Evolutionary conservation across 2,888 invertebrate species (phyloP), one percentile per base, ranked within the genome.

Genomic region (Sturmia bella): DNA sequence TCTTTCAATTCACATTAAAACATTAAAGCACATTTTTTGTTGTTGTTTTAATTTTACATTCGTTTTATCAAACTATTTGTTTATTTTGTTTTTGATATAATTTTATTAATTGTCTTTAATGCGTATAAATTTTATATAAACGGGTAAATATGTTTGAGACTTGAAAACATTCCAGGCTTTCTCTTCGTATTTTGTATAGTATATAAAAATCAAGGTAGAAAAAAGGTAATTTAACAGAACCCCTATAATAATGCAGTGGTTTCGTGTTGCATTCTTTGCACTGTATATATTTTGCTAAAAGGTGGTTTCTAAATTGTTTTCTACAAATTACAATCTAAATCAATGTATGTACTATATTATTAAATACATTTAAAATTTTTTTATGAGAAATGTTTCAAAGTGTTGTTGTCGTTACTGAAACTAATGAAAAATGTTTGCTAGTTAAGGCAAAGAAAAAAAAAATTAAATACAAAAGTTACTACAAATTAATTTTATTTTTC

Each of bases 81-180:
- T 54, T 15, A 15, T 52, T 70, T 66, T 21, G 12, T 52, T 70
- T 48, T 56, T 15, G 57, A 73, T 57, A 75, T 84, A 39, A 77
- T 64, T 66, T 61, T 59, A 73, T 70, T 48, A n/a, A 39, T 77
- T 76, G 74, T 78, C 64, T 85, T 78, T 66, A 73, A 84, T 79
- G 75, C 75, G 81, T 79, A 82, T 84, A 82, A 78, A 82, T 78
- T 75, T 76, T 66, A 41, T 82, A 82, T 82, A 82, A 82, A 82
- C 70, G 70, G 69, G 56, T 78, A 78, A 78, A 82, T 78, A 74
- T 81, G 17, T 63, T 52, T 80, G 27, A 64, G 19, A n/a, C 27
- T 39, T 21, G 24, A 78, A 63, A 57, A 43, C 15, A 50, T 52
- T 52, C 37, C 24, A 61, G 78, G 72, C 32, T 7, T 64, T 59